Base-by-base conservation (phyloP, 2,888 invertebrate species). In the Drosophila borborema region DNA sequence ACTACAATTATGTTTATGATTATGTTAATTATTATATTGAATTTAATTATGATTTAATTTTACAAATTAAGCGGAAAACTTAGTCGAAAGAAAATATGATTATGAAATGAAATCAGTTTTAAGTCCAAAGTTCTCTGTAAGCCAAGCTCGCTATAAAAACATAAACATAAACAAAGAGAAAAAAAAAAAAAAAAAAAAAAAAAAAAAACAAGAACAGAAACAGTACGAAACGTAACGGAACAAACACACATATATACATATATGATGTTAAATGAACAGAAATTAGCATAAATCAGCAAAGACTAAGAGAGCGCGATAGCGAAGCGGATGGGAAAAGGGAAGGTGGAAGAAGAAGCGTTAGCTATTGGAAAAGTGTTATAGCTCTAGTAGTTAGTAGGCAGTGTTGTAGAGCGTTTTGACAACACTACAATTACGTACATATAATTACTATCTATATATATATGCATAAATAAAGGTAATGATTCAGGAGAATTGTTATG, bases 111-210 rank as follows among this genome's bases (percentile, higher is more conserved):
- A 40, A 54, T 56, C 64, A 69, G 60, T 63, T 69, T 12, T 68
- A 63, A 72, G 59, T 76, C 65, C 72, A 67, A 66, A 69, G 64
- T 66, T 56, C 41, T 64, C 38, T 77, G 62, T 76, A 76, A 77
- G 64, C 62, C 64, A 72, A 75, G 66, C 75, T 74, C 71, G 71
- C 48, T 56, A 64, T 58, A 53, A 49, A 34, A 48, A 9, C 3
- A 56, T n/a, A 23, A 20, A 2, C 40, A n/a, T n/a, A 9, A 31
- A 12, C 12, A 0, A 16, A 38, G 16, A 14, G 6, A 40, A 16
- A 6, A 5, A 40, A 45, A 23, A 31, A 41, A 0, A 49, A 4
- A 18, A 20, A 45, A 38, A 38, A 4, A 38, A 3, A 38, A 14
- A 38, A 40, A 0, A 7, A 12, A 14, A 4, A 41, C n/a, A 36